Conservation (phyloP, 1,140 invertebrate species). For the Drosophila guanche region DNA sequence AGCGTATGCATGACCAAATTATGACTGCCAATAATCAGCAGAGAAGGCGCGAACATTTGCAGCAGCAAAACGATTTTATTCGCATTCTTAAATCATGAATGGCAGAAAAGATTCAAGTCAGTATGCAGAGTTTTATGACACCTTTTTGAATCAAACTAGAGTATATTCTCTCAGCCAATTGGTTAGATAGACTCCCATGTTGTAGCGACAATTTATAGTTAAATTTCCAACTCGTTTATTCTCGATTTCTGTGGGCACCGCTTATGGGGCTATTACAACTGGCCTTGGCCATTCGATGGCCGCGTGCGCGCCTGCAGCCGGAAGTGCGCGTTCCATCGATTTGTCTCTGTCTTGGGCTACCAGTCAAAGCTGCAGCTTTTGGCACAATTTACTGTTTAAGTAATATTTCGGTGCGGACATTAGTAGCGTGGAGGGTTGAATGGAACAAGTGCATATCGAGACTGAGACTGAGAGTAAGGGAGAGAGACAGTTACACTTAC, state of each 20-base stretch:
- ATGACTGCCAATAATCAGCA: slow-evolving; percentile 55
- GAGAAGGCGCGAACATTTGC: slow-evolving; percentile 58
- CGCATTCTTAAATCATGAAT: slow-evolving; percentile 28
- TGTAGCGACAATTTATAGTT: too few species aligned
- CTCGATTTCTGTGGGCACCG: slow-evolving; percentile 23
- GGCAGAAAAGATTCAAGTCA: background rate
- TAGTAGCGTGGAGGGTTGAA: slow-evolving; percentile 11
- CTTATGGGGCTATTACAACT: slow-evolving; percentile 18
- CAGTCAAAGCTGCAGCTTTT: slow-evolving; percentile 20
- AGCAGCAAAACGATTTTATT: slow-evolving; percentile 20
- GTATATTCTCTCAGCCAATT: too few species aligned
- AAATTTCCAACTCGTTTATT: background rate
- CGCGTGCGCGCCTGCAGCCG: slow-evolving; percentile 24
- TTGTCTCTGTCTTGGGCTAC: slow-evolving; percentile 41
- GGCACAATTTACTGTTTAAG: slow-evolving; percentile 63
- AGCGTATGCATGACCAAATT: slow-evolving; percentile 50
- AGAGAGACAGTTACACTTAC: slow-evolving; percentile 59
- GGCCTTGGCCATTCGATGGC: slow-evolving; percentile 42
- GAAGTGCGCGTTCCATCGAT: slow-evolving; percentile 51
- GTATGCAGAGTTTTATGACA: background rate
- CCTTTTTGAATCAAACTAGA: too few species aligned
- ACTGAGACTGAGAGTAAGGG: slow-evolving; percentile 25
- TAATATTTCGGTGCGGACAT: slow-evolving; percentile 57
- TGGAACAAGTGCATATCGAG: slow-evolving; percentile 5
- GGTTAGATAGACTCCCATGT: too few species aligned